Base-by-base conservation (phyloP, 2,888 invertebrate genomes). In the Athetis lepigone region DNA sequence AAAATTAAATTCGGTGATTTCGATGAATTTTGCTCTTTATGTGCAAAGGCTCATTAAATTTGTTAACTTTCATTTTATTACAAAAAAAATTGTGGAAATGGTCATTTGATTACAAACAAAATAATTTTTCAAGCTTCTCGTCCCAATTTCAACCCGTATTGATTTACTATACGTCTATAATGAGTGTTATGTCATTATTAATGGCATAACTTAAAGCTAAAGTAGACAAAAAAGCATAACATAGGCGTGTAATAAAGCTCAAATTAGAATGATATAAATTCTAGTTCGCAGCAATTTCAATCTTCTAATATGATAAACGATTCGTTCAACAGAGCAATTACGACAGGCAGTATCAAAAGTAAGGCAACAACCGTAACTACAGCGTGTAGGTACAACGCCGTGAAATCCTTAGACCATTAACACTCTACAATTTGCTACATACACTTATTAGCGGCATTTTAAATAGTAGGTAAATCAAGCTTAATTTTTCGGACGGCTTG, bases 271-370 rank as follows among this genome's bases (percentile, higher is more conserved):
- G 77, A 85, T 77, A 85, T 85, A 86, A 85, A 85, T 84, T 83
- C 82, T 83, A 75, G 82, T 87, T 85, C 65, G 75, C 66, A 88
- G 87, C 84, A 75, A 83, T 88, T 89, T 87, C 85, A 90, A 88
- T 88, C 82, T 83, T 84, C 85, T 88, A 87, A 90, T 88, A 89
- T 89, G 91, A 92, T 92, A 92, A 92, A 89, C 90, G 89, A 93
- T 93, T 93, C 88, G 93, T 91, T 92, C 90, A 75, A 88, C 89
- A 80, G 85, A 83, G 86, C 90, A 92, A 93, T 93, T 92, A 93
- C 85, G 77, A 71, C 63, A 60, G 83, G 75, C 71, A 73, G 83
- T 79, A 84, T 85, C 82, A 85, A 80, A 85, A 84, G 84, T 87
- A 86, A 84, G 77, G 83, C 85, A 85, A 81, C 76, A 79, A 72